A percentile compares a stretch with the other conserved stretches of the same genome.
Evolutionary conservation across 2,888 invertebrate genomes (phyloP).

Genomic region (Macroteleia sp.): DNA sequence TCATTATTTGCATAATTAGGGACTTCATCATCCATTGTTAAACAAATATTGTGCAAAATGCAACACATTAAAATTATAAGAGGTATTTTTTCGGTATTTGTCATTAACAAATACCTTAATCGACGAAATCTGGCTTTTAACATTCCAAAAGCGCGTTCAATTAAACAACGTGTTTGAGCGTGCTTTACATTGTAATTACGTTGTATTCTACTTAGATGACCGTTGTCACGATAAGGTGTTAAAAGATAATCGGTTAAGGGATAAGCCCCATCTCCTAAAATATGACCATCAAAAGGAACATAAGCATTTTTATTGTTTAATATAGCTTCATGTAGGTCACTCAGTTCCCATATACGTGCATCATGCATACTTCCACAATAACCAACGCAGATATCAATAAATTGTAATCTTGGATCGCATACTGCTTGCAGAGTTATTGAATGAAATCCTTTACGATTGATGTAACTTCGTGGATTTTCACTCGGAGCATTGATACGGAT

Average conservation of each 20-base stretch:
- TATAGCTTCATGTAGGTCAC: not conserved
- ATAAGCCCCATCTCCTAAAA: slow-evolving; percentile 1
- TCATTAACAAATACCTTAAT: slow-evolving; percentile 13
- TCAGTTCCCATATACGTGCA: not conserved
- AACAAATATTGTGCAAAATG: slow-evolving; percentile 30
- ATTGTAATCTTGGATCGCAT: not conserved
- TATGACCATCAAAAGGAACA: not conserved
- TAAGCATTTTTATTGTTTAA: not conserved
- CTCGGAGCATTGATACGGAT: not conserved
- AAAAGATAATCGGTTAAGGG: not conserved
- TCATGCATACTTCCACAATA: slow-evolving; percentile 8
- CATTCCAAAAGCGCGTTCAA: slow-evolving; percentile 26
- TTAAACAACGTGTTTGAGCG: slow-evolving; percentile 11
- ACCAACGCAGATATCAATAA: not conserved
- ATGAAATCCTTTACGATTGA: not conserved
- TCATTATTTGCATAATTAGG: too few relatives aligned
- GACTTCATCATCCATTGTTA: not conserved
- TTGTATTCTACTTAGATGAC: slow-evolving; percentile 5
- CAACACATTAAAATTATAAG: slow-evolving; percentile 21
- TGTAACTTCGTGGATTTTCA: slow-evolving; percentile 3
- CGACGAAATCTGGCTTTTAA: slow-evolving; percentile 25
- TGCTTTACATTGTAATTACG: not conserved
- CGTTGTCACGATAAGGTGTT: slow-evolving; percentile 28
- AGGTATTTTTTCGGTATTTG: slow-evolving; percentile 12
- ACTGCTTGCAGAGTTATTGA: not conserved